These are phyloP conservation scores for Lapara coniferarum DNA, from an alignment of 2,888 invertebrate genomes.

Conservation along the genomic window DNA sequence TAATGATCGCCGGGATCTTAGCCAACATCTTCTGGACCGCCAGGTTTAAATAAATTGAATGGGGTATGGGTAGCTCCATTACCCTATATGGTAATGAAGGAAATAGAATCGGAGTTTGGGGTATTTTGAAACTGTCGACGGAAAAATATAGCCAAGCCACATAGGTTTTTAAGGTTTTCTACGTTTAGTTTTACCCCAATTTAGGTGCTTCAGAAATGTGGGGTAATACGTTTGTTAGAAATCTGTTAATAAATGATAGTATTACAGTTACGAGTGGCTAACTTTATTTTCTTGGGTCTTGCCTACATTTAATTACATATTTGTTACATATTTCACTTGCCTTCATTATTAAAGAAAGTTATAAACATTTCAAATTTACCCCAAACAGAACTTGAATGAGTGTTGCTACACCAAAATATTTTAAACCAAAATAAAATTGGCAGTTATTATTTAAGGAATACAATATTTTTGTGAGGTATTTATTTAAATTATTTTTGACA, in stretches of 20 bases:
- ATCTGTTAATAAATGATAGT: too few relatives aligned
- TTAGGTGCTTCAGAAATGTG: too few relatives aligned
- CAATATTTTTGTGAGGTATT: not conserved
- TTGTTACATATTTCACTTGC: not conserved
- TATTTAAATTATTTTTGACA: not conserved
- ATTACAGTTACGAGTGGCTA: too few relatives aligned
- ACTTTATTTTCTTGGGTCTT: too few relatives aligned
- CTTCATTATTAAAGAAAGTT: not conserved
- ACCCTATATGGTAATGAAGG: too few relatives aligned
- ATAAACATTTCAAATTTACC: slow-evolving; percentile 9
- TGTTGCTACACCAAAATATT: slow-evolving; percentile 5
- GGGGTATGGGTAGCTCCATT: not conserved
- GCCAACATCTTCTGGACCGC: slow-evolving; percentile 87
- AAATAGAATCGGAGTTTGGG: not conserved
- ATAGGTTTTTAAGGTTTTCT: not conserved
- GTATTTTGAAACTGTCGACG: not conserved
- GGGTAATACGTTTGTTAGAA: too few relatives aligned
- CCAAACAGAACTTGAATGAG: not conserved
- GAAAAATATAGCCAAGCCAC: not conserved
- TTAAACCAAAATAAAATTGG: not conserved
- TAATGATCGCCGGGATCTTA: slow-evolving; percentile 89
- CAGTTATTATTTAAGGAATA: not conserved
- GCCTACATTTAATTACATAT: too few relatives aligned
- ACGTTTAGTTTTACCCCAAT: too few relatives aligned
- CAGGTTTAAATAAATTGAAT: slow-evolving; percentile 39